These are phyloP conservation scores for Drosophila borealis DNA, from an alignment of 2,888 invertebrate genomes.

Conservation along the genomic window DNA sequence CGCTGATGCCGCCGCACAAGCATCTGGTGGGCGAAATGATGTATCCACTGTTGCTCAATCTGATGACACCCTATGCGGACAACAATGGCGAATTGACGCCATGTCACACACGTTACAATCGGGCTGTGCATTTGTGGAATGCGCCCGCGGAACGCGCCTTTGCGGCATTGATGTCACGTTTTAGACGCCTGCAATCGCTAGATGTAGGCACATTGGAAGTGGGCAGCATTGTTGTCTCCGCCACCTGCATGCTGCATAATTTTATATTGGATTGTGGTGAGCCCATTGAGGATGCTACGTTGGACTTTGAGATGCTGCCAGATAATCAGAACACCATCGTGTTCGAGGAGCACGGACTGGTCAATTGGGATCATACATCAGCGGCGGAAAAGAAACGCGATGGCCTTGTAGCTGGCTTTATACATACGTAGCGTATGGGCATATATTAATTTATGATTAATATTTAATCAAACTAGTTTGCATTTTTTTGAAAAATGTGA, in stretches of 20 bases:
- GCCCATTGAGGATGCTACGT: conserved; percentile 34
- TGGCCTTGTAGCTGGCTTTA: conserved; percentile 35
- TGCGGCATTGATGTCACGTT: conserved; percentile 44
- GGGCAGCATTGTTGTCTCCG: conserved; percentile 39
- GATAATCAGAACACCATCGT: conserved; percentile 18
- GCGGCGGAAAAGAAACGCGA: conserved; percentile 54
- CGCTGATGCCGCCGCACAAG: conserved; percentile 41
- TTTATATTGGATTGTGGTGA: conserved; percentile 52
- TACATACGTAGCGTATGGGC: conserved; percentile 5
- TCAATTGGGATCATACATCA: conserved; percentile 35
- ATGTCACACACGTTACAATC: conserved; percentile 47
- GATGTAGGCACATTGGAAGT: conserved; percentile 44
- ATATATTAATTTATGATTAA: neutral
- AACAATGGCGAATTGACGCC: conserved; percentile 30
- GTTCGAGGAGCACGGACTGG: conserved; percentile 41
- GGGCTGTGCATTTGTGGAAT: conserved; percentile 43
- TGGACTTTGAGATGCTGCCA: conserved; percentile 42
- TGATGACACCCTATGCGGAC: conserved; percentile 54
- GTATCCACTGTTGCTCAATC: conserved; percentile 51
- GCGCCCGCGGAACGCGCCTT: conserved; percentile 40
- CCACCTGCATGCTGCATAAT: conserved; percentile 59
- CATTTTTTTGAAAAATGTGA: neutral
- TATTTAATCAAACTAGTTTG: neutral
- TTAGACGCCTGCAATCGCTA: conserved; percentile 38
- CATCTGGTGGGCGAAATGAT: conserved; percentile 53